Conservation (phyloP, 2,797 vertebrate genomes). For the Luscinia luscinia region DNA sequence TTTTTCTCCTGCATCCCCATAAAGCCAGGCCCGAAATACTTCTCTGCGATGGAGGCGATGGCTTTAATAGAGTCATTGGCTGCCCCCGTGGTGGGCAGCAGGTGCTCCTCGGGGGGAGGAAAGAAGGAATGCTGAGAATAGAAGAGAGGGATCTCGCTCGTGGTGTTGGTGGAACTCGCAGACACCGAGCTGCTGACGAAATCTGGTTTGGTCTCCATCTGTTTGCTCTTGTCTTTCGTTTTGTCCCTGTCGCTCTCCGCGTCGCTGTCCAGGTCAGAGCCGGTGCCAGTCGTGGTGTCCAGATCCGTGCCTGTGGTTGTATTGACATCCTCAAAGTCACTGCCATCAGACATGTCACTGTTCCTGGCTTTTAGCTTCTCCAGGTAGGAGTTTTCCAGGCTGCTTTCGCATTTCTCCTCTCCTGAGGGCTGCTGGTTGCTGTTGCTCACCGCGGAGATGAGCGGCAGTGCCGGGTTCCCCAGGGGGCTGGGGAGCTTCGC, state of each 20-base stretch:
- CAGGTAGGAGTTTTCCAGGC: conserved; percentile 82
- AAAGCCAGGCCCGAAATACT: conserved; percentile 97
- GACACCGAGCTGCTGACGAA: conserved; percentile 80
- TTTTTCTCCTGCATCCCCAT: conserved; percentile 97
- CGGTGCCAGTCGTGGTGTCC: conserved; percentile 95
- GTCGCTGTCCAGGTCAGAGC: conserved; percentile 94
- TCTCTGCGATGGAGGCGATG: conserved; percentile 97
- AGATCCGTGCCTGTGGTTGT: conserved; percentile 96
- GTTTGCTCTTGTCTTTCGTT: conserved; percentile 80
- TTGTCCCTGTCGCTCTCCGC: conserved; percentile 92
- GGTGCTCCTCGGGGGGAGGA: conserved; percentile 93
- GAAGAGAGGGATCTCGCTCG: conserved; percentile 86
- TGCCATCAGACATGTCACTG: conserved; percentile 92
- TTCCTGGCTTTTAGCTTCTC: conserved; percentile 89
- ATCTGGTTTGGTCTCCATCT: conserved; percentile 81
- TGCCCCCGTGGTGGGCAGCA: conserved; percentile 84
- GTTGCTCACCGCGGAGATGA: conserved; percentile 85
- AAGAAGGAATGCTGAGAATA: conserved; percentile 94
- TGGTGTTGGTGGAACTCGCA: conserved; percentile 79
- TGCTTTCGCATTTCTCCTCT: conserved; percentile 84
- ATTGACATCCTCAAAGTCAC: conserved; percentile 96
- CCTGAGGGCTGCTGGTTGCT: conserved; percentile 67
- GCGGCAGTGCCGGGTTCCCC: conserved; percentile 84
- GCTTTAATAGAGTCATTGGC: conserved; percentile 98
- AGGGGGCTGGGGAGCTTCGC: conserved; percentile 90